phyloP scores from a whole-genome alignment of 1,140 invertebrate genomes.

The Thrips palmi region DNA sequence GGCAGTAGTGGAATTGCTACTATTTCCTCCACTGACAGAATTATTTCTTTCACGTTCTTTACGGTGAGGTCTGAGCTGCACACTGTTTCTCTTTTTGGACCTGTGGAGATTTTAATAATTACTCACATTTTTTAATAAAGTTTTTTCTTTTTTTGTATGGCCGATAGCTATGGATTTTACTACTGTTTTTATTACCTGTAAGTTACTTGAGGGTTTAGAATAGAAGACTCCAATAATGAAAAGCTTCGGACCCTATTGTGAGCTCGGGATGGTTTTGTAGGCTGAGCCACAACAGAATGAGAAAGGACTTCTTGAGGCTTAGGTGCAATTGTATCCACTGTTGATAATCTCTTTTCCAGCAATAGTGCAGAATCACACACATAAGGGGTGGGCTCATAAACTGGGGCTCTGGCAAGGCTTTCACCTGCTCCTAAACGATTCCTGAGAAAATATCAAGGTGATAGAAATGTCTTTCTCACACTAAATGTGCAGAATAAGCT shows the following conservation, averaged over 20 bases:
- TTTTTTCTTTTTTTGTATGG: no score
- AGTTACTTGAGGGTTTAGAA: no score
- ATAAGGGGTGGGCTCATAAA: constrained; percentile 56
- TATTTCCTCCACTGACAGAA: no score
- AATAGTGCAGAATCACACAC: constrained; percentile 48
- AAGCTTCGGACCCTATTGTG: constrained; percentile 51
- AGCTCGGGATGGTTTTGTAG: constrained; percentile 22
- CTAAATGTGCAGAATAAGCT: not conserved
- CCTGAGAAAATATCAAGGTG: constrained; percentile 19
- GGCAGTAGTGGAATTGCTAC: no score
- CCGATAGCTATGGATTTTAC: no score
- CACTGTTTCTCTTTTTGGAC: no score
- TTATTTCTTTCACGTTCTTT: constrained; percentile 23
- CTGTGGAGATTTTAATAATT: no score
- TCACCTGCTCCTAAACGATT: constrained; percentile 50
- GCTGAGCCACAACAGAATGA: no score
- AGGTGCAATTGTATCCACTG: constrained; percentile 60
- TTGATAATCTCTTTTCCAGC: constrained; percentile 49
- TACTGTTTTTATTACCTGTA: no score
- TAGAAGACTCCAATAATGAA: no score
- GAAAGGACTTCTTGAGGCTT: constrained; percentile 54
- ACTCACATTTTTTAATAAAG: constrained; percentile 8
- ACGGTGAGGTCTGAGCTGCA: constrained; percentile 20
- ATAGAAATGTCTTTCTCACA: constrained; percentile 5
- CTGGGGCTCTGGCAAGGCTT: constrained; percentile 51